Conservation (phyloP, 1,140 invertebrate species). For the Eciton burchellii region DNA sequence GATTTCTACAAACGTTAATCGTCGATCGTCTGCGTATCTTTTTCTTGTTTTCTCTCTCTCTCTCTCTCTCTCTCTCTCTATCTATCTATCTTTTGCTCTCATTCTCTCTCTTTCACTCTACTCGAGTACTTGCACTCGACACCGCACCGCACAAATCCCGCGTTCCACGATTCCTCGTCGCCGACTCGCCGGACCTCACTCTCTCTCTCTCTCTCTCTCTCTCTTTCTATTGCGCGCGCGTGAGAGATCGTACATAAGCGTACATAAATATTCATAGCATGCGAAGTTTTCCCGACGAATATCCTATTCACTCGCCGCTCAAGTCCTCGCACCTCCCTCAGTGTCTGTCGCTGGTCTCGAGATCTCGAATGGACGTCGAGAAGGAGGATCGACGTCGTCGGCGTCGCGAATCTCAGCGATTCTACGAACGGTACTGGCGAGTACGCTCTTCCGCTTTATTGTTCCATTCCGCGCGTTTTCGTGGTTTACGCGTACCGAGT, state of each 20-base stretch:
- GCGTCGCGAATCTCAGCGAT: constrained; percentile 42
- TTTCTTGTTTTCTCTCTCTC: constrained; percentile 21
- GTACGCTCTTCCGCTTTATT: constrained; percentile 64
- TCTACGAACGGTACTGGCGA: constrained; percentile 58
- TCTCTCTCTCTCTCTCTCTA: constrained; percentile 13
- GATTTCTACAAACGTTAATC: constrained; percentile 70
- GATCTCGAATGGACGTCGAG: constrained; percentile 17
- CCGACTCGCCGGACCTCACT: constrained; percentile 47
- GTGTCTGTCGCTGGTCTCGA: constrained; percentile 34
- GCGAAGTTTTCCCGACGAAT: constrained; percentile 56
- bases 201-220: too few relatives aligned
- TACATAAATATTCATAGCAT: constrained; percentile 61
- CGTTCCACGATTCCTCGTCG: constrained; percentile 39
- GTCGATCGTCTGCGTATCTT: constrained; percentile 47
- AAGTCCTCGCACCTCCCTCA: neutral
- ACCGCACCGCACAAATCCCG: constrained; percentile 52
- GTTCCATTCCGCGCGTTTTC: constrained; percentile 59
- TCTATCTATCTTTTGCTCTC: constrained; percentile 11
- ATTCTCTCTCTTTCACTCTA: constrained; percentile 38
- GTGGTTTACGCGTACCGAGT: constrained; percentile 62
- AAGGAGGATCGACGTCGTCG: constrained; percentile 43
- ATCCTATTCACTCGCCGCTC: constrained; percentile 33
- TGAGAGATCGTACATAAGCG: constrained; percentile 55
- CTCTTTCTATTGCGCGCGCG: too few relatives aligned
- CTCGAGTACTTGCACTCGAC: constrained; percentile 51